Percentiles rank a stretch among this genome's conserved stretches.
These are phyloP conservation scores for Jordanella pulchra DNA, from an alignment of 2,797 vertebrate species.

Conservation along the genomic window DNA sequence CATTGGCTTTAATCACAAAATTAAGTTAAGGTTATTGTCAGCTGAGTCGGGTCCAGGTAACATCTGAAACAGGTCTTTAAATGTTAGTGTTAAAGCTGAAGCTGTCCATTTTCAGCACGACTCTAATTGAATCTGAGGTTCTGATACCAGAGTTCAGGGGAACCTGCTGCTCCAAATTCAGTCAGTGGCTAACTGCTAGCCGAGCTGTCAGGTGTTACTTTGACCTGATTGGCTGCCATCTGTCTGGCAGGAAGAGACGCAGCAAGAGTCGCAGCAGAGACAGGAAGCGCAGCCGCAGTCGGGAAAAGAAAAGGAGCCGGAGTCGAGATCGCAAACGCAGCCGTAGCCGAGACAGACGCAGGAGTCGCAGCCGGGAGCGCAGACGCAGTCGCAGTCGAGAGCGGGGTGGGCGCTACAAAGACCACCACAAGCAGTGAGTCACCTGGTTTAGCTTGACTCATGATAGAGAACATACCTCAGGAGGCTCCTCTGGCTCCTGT, in stretches of 20 bases:
- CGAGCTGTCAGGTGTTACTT: background rate
- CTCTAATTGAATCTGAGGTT: background rate
- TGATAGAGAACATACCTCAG: background rate
- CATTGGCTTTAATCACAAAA: background rate
- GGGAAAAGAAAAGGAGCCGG: constrained; percentile 8
- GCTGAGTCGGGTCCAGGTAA: too few species aligned
- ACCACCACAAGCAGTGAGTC: constrained; percentile 84
- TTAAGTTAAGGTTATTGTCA: background rate
- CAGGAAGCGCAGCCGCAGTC: constrained; percentile 85
- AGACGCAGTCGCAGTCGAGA: constrained; percentile 87
- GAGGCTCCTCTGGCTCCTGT: background rate
- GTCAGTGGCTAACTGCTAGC: background rate
- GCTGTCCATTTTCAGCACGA: background rate
- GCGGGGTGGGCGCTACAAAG: constrained; percentile 87
- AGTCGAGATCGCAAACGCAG: constrained; percentile 84
- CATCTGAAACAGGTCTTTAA: background rate
- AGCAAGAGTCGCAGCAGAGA: constrained; percentile 49
- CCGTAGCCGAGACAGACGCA: constrained; percentile 85
- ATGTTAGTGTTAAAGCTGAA: background rate
- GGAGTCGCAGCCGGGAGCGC: constrained; percentile 88
- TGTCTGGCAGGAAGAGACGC: constrained; percentile 54
- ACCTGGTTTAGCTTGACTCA: background rate
- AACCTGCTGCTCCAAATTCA: background rate
- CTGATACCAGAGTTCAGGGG: background rate
- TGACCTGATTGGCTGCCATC: constrained; percentile 24